Base-by-base conservation (phyloP, 2,797 vertebrate genomes). In the Octomys mimax region DNA sequence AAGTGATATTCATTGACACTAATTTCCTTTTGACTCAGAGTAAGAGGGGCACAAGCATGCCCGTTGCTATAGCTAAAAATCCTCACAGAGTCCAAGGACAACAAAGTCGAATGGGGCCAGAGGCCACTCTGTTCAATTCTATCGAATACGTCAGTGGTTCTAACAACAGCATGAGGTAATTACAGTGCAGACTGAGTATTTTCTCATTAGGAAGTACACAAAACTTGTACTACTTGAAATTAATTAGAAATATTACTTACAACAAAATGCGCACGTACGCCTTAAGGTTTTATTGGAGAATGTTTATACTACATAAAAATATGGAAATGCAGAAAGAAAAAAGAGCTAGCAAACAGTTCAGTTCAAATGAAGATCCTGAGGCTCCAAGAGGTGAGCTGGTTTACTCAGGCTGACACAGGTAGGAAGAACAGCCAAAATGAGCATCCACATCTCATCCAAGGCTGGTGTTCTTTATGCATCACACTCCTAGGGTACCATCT, bases 171-270 rank as follows among this genome's bases (percentile, higher is more conserved):
- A 11, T 0, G 6, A 88, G 3, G 36, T 11, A 52, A 78, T 46
- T 36, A 59, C 10, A 8, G 28, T 57, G 26, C 26, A 66, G 31
- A 33, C 0, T 77, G 54, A 66, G 16, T 57, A 49, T 49, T 64
- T 85, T n/a, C 73, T 66, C 66, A 64, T 18, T 13, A 79, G 73
- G 33, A 87, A 89, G 59, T 46, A 46, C 24, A 84, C 10, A 52
- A 42, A 18, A 68, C 61, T 87, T 93, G 57, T 49, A 62, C 33
- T 85, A 71, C 62, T 26, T 70, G 33, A 89, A 91, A 24, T 86
- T 59, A 86, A 24, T 49, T 54, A 85, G 26, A 93, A 95, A 85
- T 49, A 33, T 68, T 81, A 89, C 59, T 93, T 83, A 73, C n/a
- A 93, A 87, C n/a, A 93, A 94, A 80, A 95, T 9, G 6, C 54